A percentile compares a stretch with the other conserved stretches of the same genome.
Evolutionary conservation across 2,797 vertebrate genomes (phyloP).

Genomic region (Eospalax fontanierii): DNA sequence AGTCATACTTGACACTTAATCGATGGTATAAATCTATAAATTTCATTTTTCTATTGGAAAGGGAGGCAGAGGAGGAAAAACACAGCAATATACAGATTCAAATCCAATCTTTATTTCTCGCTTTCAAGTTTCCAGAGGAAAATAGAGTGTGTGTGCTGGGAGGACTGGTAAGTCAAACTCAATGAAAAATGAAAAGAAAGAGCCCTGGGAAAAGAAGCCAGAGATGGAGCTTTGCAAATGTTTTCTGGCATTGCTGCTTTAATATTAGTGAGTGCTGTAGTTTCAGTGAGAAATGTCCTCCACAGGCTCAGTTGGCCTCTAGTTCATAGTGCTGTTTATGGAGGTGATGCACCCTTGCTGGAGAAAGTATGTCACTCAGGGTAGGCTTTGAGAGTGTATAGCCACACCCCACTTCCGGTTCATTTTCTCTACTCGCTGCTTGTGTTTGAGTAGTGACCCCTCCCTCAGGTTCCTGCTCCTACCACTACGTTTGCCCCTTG

Average conservation of each 20-base stretch:
- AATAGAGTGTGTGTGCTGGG: neutral
- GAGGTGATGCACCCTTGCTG: no score
- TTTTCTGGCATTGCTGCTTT: neutral
- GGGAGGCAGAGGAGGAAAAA: neutral
- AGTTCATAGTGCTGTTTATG: no score
- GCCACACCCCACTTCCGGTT: no score
- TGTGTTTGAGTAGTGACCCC: no score
- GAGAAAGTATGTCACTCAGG: no score
- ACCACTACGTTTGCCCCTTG: no score
- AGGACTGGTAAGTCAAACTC: neutral
- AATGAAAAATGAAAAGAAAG: neutral
- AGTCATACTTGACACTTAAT: neutral
- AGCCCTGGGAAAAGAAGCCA: neutral
- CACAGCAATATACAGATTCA: neutral
- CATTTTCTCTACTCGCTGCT: no score
- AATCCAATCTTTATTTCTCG: neutral
- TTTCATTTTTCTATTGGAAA: neutral
- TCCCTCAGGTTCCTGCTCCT: no score
- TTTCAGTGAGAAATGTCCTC: no score
- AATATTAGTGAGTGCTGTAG: neutral
- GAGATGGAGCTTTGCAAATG: neutral
- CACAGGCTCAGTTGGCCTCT: no score
- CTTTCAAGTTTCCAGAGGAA: slow-evolving; percentile 25
- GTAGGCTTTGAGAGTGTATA: no score
- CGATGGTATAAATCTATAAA: neutral